These are phyloP conservation scores for Sylvicola cinctus DNA, from an alignment of 2,888 invertebrate genomes.

Conservation along the genomic window DNA sequence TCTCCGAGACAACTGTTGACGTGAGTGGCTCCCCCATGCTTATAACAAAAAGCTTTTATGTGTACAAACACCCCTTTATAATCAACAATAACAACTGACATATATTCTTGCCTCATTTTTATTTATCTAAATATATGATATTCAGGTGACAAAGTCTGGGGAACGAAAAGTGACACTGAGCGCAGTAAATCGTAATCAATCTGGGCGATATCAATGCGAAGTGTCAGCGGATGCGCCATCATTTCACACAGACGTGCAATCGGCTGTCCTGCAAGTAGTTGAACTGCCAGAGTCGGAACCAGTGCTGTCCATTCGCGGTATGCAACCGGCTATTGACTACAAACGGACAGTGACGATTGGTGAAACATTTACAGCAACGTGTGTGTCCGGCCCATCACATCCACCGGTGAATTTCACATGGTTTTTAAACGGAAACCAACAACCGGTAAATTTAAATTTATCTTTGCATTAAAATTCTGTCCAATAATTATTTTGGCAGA, in stretches of 20 bases:
- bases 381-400: conserved; percentile 24
- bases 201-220: conserved; percentile 27
- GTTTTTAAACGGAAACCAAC: conserved; percentile 20
- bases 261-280: conserved; percentile 23
- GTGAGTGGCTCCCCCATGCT: conserved; percentile 28
- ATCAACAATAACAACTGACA: no score
- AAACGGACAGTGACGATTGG: conserved; percentile 22
- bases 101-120: no score
- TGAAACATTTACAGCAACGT: conserved; percentile 23
- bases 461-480: no score
- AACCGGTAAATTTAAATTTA: conserved; percentile 10
- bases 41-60: no score
- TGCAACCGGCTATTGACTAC: conserved; percentile 15
- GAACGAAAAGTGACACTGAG: conserved; percentile 22
- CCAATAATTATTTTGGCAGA: no score
- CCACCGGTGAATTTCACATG: conserved; percentile 26
- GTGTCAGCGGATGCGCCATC: conserved; percentile 27
- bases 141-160: conserved; percentile 22
- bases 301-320: conserved; percentile 19
- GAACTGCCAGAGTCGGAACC: conserved; percentile 24
- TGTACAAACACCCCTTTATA: no score
- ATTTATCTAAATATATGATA: no score
- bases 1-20: conserved; percentile 28
- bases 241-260: conserved; percentile 26
- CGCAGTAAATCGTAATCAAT: conserved; percentile 22